phyloP scores from a whole-genome alignment of 2,113 vertebrate species.

The Spheniscus mendiculus region DNA sequence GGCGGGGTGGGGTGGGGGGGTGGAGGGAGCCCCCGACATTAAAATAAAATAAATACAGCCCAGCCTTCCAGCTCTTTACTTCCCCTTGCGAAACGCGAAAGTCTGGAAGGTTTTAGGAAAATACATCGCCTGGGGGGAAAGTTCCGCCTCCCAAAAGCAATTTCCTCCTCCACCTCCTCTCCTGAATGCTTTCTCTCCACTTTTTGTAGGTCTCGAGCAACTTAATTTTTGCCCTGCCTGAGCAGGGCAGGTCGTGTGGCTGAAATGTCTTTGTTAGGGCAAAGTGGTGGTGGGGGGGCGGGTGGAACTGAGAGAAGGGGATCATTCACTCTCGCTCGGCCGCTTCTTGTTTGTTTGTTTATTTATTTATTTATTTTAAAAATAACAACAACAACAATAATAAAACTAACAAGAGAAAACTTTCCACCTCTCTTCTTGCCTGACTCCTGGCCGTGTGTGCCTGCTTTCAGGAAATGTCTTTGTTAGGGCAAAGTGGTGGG shows the following conservation, averaged over 20 bases:
- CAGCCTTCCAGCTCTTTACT: conserved; percentile 42
- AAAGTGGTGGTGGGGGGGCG: neutral
- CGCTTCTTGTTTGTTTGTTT: neutral
- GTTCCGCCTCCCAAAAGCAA: conserved; percentile 54
- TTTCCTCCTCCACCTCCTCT: conserved; percentile 39
- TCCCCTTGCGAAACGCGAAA: conserved; percentile 58
- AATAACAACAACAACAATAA: too few relatives aligned
- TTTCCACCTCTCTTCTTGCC: too few relatives aligned
- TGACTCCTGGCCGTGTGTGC: too few relatives aligned
- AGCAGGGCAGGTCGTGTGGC: neutral
- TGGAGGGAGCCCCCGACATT: neutral
- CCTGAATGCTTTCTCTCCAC: neutral
- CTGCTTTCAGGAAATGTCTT: conserved; percentile 55
- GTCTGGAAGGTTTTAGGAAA: conserved; percentile 71
- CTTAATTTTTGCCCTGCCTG: conserved; percentile 18
- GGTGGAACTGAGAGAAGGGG: neutral
- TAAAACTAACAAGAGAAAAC: too few relatives aligned
- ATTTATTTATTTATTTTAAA: neutral
- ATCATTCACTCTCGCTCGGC: neutral
- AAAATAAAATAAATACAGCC: conserved; percentile 46
- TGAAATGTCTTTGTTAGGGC: conserved; percentile 51
- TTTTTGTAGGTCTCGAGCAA: conserved; percentile 29
- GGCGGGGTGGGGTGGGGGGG: neutral
- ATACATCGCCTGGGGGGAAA: conserved; percentile 64
- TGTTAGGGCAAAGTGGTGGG: conserved; percentile 26